Conservation (phyloP, 2,888 invertebrate genomes). For the Mantis religiosa region DNA sequence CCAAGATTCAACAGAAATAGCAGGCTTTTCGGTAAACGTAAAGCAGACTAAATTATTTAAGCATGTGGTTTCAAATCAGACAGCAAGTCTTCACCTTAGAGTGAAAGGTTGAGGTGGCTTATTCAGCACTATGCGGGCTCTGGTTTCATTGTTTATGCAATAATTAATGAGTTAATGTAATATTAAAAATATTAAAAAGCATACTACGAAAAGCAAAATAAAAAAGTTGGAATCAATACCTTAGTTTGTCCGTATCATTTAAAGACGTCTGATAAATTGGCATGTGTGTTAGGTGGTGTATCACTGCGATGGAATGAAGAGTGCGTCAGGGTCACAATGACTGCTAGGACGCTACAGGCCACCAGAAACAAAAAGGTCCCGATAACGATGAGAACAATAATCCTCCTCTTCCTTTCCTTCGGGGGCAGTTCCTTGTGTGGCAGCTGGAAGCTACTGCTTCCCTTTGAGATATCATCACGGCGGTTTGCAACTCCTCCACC, state of each 20-base stretch:
- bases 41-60: too few species aligned
- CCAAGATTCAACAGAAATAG: too few species aligned
- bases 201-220: too few species aligned
- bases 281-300: neutral
- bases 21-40: too few species aligned
- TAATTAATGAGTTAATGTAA: too few species aligned
- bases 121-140: too few species aligned
- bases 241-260: neutral
- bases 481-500: neutral
- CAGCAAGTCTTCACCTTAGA: too few species aligned
- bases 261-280: neutral
- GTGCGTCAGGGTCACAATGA: slow-evolving; percentile 73
- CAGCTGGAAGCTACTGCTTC: slow-evolving; percentile 29
- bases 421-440: slow-evolving; percentile 26
- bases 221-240: neutral
- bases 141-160: too few species aligned
- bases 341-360: slow-evolving; percentile 68
- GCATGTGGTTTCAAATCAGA: too few species aligned
- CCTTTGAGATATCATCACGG: neutral
- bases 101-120: too few species aligned
- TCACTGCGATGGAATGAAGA: slow-evolving; percentile 45
- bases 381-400: slow-evolving; percentile 66
- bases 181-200: too few species aligned
- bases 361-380: slow-evolving; percentile 70
- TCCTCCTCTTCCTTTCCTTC: slow-evolving; percentile 61